Evolutionary conservation across 2,888 invertebrate genomes (phyloP), one percentile per base, ranked within the genome.

Genomic region (Hemaris fuciformis): DNA sequence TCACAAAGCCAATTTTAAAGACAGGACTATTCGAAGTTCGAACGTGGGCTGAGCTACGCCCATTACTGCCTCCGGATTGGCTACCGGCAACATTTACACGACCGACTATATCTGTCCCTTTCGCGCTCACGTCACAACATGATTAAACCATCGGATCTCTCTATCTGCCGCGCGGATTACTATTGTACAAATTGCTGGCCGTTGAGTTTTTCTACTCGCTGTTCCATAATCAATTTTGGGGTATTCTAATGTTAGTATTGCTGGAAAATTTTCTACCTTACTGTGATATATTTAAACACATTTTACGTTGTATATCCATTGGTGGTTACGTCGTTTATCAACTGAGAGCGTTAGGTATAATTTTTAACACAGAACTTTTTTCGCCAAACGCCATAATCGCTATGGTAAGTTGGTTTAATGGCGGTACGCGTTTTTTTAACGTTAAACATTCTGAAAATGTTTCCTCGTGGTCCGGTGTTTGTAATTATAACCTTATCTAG

Each of bases 401-500:
- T 79, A 81, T 79, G 80, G 78, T 79, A 77, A 80, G 73, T 75
- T 66, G 72, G 71, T 79, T 73, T 80, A 83, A 89, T 89, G 89
- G 88, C 84, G 82, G 81, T 63, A 66, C 64, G 69, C 70, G 70
- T 71, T 80, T 86, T 85, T 85, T 84, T 81, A 77, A 81, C 76
- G 82, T 85, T 81, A 72, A 79, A 53, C 31, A 53, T 53, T 83
- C 80, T 77, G 79, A 83, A 84, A 85, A 83, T 79, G 81, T 87
- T 87, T 79, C 81, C 78, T 79, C 74, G 79, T 78, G 75, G 79
- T 78, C 76, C 73, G 84, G 79, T 83, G 86, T 83, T 84, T 77
- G 85, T 85, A 91, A 91, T 91, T 91, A 90, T 75, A 68, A 68
- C 69, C 78, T 81, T 91, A 91, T 91, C 90, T 80, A 83, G 91